Conservation (phyloP, 92 coral and sea anemone species). For the Actinostola sp. region DNA sequence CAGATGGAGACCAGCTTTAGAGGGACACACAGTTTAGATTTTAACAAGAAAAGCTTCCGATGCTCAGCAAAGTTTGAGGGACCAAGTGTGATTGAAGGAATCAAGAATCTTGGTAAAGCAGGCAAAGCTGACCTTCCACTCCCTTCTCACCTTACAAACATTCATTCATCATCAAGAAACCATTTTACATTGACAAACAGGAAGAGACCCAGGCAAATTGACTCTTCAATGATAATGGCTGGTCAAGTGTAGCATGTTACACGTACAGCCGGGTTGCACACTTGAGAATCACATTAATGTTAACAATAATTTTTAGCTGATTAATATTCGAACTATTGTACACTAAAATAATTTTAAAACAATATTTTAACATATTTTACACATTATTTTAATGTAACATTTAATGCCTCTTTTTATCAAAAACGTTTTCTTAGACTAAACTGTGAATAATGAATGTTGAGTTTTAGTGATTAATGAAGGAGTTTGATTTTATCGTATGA, state of each 20-base stretch:
- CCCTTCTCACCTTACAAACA: conserved; percentile 77
- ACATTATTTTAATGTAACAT: no score
- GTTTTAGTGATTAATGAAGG: no score
- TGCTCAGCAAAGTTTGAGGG: conserved; percentile 90
- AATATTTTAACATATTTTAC: no score
- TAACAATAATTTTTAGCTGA: no score
- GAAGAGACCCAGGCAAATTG: conserved; percentile 45
- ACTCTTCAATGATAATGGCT: not conserved
- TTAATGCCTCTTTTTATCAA: no score
- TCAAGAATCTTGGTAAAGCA: conserved; percentile 64
- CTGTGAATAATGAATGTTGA: no score
- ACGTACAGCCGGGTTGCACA: not conserved
- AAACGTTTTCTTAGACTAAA: no score
- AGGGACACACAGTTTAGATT: conserved; percentile 40
- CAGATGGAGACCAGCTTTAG: conserved; percentile 83
- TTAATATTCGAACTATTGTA: no score
- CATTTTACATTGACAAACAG: conserved; percentile 78
- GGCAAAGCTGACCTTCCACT: conserved; percentile 81
- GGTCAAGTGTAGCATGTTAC: not conserved
- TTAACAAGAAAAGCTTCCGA: conserved; percentile 59
- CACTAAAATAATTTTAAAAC: no score
- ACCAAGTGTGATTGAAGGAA: conserved; percentile 90
- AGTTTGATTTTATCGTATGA: no score
- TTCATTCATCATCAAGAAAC: conserved; percentile 81
- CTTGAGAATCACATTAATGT: not conserved